These are phyloP conservation scores for Lithophane leautieri DNA, from an alignment of 2,888 invertebrate species.

Conservation along the genomic window DNA sequence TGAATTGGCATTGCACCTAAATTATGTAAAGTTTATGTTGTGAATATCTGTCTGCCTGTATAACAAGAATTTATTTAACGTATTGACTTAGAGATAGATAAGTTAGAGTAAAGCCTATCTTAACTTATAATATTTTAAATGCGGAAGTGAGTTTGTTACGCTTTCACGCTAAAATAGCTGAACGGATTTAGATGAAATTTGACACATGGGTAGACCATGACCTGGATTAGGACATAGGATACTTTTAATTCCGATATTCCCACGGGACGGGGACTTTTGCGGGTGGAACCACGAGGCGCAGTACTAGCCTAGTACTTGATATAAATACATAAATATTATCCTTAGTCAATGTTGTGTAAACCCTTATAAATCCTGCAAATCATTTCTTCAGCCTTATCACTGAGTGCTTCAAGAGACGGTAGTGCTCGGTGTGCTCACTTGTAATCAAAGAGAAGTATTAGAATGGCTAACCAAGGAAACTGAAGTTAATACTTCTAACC, in stretches of 20 bases:
- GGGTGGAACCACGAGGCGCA: too few relatives aligned
- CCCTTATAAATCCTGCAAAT: not conserved
- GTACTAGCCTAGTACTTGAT: not conserved
- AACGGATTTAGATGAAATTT: too few relatives aligned
- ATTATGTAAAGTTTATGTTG: constrained; percentile 13
- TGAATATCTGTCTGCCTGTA: not conserved
- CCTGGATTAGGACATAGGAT: too few relatives aligned
- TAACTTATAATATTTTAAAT: too few relatives aligned
- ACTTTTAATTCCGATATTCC: too few relatives aligned
- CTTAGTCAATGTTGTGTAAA: constrained; percentile 2
- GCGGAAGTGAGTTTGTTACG: too few relatives aligned
- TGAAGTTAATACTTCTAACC: constrained; percentile 2
- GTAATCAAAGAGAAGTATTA: not conserved
- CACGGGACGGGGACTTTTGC: too few relatives aligned
- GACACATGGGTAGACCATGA: too few relatives aligned
- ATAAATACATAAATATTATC: not conserved
- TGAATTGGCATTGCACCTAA: constrained; percentile 23
- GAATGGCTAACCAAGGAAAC: not conserved
- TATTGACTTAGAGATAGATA: not conserved
- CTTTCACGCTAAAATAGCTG: too few relatives aligned
- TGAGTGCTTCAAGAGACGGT: not conserved
- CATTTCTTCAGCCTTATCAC: not conserved
- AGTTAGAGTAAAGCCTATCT: not conserved
- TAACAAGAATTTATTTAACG: not conserved
- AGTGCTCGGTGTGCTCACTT: not conserved